phyloP scores from a whole-genome alignment of 1,140 invertebrate genomes.

The Lordiphosa mommai region DNA sequence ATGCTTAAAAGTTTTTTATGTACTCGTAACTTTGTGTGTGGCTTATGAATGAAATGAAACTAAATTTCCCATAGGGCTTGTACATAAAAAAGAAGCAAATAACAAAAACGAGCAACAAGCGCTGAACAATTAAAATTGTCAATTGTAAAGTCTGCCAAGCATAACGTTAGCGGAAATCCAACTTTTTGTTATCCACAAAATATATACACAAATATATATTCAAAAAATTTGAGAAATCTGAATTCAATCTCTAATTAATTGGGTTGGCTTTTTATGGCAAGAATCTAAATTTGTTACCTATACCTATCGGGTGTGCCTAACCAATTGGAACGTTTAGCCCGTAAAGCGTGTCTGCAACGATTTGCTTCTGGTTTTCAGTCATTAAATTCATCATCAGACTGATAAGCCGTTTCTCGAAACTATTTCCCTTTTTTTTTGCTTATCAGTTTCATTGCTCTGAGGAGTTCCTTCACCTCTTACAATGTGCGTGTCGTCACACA shows the following conservation, averaged over 20 bases:
- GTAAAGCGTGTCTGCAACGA: no score
- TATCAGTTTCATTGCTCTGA: constrained; percentile 33
- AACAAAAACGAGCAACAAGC: constrained; percentile 21
- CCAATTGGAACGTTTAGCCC: no score
- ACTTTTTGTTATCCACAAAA: background rate
- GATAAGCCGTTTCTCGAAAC: constrained; percentile 28
- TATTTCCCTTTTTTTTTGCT: constrained; percentile 21
- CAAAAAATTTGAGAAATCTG: background rate
- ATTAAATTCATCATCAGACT: background rate
- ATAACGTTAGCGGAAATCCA: background rate
- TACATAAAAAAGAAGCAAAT: constrained; percentile 49
- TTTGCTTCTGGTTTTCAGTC: no score
- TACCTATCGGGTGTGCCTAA: no score
- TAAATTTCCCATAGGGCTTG: constrained; percentile 58
- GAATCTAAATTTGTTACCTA: background rate
- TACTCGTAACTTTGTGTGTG: constrained; percentile 10
- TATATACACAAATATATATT: background rate
- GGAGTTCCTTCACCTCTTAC: constrained; percentile 36
- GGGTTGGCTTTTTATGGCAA: constrained; percentile 1
- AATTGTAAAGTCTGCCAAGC: constrained; percentile 10
- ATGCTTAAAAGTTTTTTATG: constrained; percentile 15
- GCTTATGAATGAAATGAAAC: constrained; percentile 38
- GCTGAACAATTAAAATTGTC: background rate
- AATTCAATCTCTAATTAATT: constrained; percentile 6
- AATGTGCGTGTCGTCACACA: constrained; percentile 6